Percentiles rank a stretch among this genome's conserved stretches.
Evolutionary conservation across 53 echinoderm and acorn worm species (phyloP).

Genomic region (Paelopatides confundens): DNA sequence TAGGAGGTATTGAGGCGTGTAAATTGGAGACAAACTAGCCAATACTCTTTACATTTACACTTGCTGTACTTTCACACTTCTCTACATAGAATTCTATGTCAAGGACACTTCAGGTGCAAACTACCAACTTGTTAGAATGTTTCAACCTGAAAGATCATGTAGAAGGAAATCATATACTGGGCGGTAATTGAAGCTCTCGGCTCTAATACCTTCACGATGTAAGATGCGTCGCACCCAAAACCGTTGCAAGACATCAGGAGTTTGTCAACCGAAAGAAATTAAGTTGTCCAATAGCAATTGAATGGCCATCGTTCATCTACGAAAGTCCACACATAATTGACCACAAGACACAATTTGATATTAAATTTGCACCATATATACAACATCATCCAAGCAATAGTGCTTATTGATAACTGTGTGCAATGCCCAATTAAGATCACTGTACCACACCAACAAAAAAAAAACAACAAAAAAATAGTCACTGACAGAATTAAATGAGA

Average conservation of each 20-base stretch:
- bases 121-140: neutral
- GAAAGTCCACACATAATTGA: too few relatives aligned
- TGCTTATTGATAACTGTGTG: too few relatives aligned
- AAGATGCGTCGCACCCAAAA: neutral
- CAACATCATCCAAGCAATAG: too few relatives aligned
- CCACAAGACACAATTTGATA: too few relatives aligned
- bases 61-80: neutral
- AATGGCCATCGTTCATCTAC: neutral
- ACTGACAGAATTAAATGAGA: too few relatives aligned
- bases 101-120: slow-evolving; percentile 33
- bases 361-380: too few relatives aligned
- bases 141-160: neutral
- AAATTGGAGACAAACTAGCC: slow-evolving; percentile 4
- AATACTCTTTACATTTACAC: neutral
- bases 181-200: neutral
- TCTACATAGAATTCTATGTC: slow-evolving; percentile 4
- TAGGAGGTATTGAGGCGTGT: neutral
- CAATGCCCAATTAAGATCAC: too few relatives aligned
- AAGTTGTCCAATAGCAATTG: neutral
- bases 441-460: too few relatives aligned
- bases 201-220: neutral
- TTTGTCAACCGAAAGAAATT: neutral
- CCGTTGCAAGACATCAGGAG: neutral
- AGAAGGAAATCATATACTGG: neutral
- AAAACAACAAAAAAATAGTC: too few relatives aligned